phyloP scores from a whole-genome alignment of 2,113 vertebrate genomes.

The Cathartes aura region DNA sequence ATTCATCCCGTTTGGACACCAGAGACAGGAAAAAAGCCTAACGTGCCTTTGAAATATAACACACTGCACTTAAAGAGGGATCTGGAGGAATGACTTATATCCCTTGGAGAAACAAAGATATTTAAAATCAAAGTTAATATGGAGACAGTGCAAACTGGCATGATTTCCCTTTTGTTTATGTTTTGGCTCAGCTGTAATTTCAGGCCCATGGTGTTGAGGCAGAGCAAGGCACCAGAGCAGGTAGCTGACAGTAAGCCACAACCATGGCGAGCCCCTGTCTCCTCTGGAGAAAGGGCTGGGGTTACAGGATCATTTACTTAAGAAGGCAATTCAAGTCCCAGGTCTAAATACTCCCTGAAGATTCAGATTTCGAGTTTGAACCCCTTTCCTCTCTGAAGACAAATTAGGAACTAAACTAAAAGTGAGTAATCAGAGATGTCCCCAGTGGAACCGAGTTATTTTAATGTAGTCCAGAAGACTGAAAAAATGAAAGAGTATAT shows the following conservation, averaged over 20 bases:
- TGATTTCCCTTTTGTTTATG: neutral
- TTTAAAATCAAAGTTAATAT: neutral
- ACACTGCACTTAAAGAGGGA: neutral
- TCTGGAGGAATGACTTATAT: neutral
- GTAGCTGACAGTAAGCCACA: neutral
- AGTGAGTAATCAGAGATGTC: neutral
- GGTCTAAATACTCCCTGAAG: neutral
- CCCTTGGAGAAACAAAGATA: neutral
- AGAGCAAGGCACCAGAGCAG: neutral
- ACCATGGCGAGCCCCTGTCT: neutral
- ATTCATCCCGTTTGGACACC: neutral
- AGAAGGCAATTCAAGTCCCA: neutral
- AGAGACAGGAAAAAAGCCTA: neutral
- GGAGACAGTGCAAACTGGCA: neutral
- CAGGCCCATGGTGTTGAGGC: fast-evolving
- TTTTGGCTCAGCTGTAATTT: neutral
- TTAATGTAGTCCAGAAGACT: slow-evolving; percentile 12
- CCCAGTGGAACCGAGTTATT: neutral
- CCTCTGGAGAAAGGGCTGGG: neutral
- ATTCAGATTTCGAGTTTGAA: neutral
- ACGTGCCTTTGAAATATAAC: slow-evolving; percentile 20
- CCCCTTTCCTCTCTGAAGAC: neutral
- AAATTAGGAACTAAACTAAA: neutral
- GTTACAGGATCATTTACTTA: neutral
- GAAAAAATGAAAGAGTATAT: neutral